Conservation (phyloP, 2,113 vertebrate species). For the Osmerus mordax region DNA sequence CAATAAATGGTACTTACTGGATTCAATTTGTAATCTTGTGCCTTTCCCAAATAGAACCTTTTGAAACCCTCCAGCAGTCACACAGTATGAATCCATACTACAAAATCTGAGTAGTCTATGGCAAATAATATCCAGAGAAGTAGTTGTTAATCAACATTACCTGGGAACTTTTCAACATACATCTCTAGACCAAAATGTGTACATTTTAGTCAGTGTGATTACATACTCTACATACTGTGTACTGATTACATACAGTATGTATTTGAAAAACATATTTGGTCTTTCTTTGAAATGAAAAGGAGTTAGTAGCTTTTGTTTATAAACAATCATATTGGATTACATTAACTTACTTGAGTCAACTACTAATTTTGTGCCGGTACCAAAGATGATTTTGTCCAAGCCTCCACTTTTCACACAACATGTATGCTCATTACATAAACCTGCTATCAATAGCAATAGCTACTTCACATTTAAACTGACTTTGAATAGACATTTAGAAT, state of each 20-base stretch:
- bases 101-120: constrained; percentile 14
- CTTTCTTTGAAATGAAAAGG: no score
- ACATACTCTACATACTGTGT: no score
- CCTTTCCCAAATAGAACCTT: constrained; percentile 33
- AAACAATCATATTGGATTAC: not conserved
- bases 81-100: constrained; percentile 10
- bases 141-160: no score
- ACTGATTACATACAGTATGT: no score
- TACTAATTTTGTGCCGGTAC: constrained; percentile 19
- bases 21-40: constrained; percentile 32
- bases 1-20: constrained; percentile 30
- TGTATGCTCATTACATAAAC: not conserved
- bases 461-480: no score
- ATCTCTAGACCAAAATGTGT: not conserved
- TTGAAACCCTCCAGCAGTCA: constrained; percentile 2
- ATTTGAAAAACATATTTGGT: no score
- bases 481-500: no score
- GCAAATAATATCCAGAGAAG: no score
- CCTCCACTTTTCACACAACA: constrained; percentile 20
- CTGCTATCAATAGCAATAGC: no score
- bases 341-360: constrained; percentile 24
- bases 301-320: no score
- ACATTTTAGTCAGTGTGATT: not conserved
- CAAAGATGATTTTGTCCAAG: constrained; percentile 21
- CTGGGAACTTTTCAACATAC: no score